Evolutionary conservation across 2,113 vertebrate species (phyloP).

Genomic region (Psittacus erithacus): DNA sequence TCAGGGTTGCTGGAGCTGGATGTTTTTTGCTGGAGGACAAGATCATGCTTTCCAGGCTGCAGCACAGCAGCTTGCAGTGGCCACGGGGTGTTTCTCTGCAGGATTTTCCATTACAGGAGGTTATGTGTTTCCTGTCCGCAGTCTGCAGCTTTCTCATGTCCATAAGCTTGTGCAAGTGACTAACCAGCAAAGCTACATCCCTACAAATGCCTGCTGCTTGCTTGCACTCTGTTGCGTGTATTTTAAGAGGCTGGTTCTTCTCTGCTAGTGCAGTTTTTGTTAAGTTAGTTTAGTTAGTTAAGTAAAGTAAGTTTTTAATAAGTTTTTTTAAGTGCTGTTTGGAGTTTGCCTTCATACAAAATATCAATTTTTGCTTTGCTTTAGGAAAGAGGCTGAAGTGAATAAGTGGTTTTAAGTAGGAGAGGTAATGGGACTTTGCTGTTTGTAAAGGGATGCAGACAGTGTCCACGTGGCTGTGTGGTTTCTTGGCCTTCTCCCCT

Average conservation of each 20-base stretch:
- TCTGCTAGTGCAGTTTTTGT: background rate
- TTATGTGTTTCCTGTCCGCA: background rate
- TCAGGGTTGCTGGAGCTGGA: background rate
- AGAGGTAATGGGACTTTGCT: background rate
- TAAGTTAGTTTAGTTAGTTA: background rate
- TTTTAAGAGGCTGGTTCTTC: background rate
- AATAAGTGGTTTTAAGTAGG: background rate
- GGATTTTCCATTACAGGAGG: background rate
- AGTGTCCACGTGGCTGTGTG: background rate
- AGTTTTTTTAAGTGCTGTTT: background rate
- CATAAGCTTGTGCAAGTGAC: background rate
- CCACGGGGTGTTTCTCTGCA: background rate
- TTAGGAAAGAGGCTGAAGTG: background rate
- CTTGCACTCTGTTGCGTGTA: background rate
- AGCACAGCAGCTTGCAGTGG: background rate
- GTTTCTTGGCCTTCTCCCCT: background rate
- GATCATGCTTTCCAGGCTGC: background rate
- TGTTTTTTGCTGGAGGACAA: background rate
- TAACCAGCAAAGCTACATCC: background rate
- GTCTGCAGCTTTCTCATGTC: background rate
- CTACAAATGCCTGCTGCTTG: accelerated
- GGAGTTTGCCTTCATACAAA: background rate
- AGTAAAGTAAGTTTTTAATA: background rate
- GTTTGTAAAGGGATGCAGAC: background rate
- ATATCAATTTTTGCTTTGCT: background rate